phyloP scores from a whole-genome alignment of 2,888 invertebrate species.

The Tolmerus cingulatus region DNA sequence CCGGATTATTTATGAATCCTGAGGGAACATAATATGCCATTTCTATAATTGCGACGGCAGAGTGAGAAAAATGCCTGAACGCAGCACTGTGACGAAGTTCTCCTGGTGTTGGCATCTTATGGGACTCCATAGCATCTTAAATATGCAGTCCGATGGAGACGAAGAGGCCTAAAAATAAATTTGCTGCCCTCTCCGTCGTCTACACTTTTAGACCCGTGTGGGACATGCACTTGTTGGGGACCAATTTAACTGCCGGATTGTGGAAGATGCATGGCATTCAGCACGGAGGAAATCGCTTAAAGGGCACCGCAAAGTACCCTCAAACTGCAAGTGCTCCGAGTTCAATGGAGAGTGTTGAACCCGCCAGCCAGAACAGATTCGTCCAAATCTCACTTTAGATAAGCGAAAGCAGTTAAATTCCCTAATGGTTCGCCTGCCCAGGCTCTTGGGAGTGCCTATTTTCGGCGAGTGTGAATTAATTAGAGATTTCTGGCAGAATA shows the following conservation, averaged over 20 bases:
- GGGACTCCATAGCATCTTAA: neutral
- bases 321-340: constrained; percentile 9
- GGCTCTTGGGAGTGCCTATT: neutral
- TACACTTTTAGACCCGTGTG: constrained; percentile 5
- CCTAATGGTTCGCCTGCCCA: neutral
- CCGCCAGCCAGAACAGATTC: neutral
- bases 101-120: neutral
- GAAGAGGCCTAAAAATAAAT: constrained; percentile 1
- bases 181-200: neutral
- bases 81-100: neutral
- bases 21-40: neutral
- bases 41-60: constrained; percentile 19
- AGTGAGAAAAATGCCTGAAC: neutral
- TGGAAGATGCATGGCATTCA: neutral
- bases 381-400: neutral
- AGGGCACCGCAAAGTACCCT: neutral
- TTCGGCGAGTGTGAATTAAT: neutral
- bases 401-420: neutral
- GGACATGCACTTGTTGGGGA: neutral
- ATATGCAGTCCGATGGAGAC: neutral
- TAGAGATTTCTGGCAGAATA: neutral
- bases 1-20: neutral
- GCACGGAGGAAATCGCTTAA: neutral
- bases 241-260: constrained; percentile 12
- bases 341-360: constrained; percentile 1